Conservation (phyloP, 53 echinoderm and acorn worm species). For the Echinarachnius parma region DNA sequence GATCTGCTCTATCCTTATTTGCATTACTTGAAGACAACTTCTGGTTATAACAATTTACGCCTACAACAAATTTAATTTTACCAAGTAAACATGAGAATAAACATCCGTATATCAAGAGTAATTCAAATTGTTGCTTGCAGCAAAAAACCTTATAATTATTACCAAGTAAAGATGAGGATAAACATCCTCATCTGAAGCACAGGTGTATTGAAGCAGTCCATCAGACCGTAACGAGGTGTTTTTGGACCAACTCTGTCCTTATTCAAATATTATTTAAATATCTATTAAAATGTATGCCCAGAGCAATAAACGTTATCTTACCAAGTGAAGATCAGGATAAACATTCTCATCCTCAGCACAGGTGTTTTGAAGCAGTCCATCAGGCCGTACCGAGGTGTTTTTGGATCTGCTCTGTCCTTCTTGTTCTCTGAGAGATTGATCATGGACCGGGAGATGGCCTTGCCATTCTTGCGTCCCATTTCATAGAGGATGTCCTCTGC, state of each 20-base stretch:
- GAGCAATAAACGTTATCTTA: conserved; percentile 41
- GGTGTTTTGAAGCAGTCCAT: conserved; percentile 75
- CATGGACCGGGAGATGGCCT: conserved; percentile 28
- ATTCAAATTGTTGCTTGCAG: no score
- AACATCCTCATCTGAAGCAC: background rate
- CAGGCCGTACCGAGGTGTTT: conserved; percentile 25
- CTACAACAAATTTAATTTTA: no score
- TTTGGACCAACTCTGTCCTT: conserved; percentile 26
- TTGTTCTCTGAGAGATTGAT: conserved; percentile 50
- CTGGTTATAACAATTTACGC: no score
- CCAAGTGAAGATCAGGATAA: conserved; percentile 71
- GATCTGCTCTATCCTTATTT: no score
- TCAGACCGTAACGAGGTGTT: conserved; percentile 24
- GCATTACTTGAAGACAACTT: no score
- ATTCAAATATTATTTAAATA: no score
- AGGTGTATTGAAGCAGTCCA: conserved; percentile 1
- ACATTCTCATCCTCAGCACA: conserved; percentile 61
- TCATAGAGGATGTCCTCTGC: conserved; percentile 70
- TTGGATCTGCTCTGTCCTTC: conserved; percentile 26
- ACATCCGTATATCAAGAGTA: no score
- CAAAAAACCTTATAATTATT: no score
- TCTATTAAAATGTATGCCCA: no score
- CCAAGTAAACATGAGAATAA: no score
- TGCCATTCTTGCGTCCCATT: conserved; percentile 62
- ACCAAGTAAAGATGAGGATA: conserved; percentile 66